Base-by-base conservation (phyloP, 1,140 invertebrate genomes). In the Araneus ventricosus region DNA sequence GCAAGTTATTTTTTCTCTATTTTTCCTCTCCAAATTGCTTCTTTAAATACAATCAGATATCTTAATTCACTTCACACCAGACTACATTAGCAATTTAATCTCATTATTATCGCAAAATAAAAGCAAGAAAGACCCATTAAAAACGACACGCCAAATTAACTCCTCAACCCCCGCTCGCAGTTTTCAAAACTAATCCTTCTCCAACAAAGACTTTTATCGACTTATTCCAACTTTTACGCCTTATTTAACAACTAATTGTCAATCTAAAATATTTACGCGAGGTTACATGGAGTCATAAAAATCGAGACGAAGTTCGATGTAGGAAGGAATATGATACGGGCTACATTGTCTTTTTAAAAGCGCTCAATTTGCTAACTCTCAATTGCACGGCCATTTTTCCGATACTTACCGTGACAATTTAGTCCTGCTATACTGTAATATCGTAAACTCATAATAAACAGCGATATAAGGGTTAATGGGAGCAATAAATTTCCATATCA, bases 221-320 rank as follows among this genome's bases (percentile, higher is more conserved):
- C 70, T 75, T 75, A 20, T 75, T 20, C 17, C 37, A 75, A 34
- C 70, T 75, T 75, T 75, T 75, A 34, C 70, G 70, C 70, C 70
- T 75, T 75, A 75, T 75, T 75, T 75, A 37, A 75, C 70, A 34
- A 14, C 70, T 75, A 75, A 75, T 75, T 75, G 70, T 75, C 70
- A 75, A 75, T 75, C 70, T 75, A 75, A 75, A 75, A 75, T 67
- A 75, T 75, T 34, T 37, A 75, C 70, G 34, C 17, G 20, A 34
- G 70, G 70, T 75, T 75, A 75, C 70, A 30, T 75, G 70, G 14
- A 20, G 17, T 37, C 30, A 34, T 75, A 75, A 75, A 75, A 75
- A 37, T 75, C 5, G 30, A 37, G 30, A 17, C 34, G 17, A 37
- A 30, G 20, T 34, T 75, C 39, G 22, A 3, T 41, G 41, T 45